A percentile compares a stretch with the other conserved stretches of the same genome.
Conservation (phyloP, 2,888 invertebrate species). For the Dynastes grantii region DNA sequence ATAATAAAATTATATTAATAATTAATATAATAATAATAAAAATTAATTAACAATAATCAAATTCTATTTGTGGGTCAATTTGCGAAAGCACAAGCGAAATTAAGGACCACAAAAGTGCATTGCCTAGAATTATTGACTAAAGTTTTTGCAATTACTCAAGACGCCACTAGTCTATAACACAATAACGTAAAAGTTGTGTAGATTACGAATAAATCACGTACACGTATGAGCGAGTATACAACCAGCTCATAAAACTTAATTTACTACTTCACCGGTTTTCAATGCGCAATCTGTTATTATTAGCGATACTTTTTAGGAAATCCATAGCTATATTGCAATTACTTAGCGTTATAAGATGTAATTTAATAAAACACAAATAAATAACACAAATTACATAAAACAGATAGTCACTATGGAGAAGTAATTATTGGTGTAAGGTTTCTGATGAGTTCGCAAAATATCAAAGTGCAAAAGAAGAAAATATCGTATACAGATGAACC, state of each 20-base stretch:
- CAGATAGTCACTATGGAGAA: background rate
- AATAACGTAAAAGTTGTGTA: slow-evolving; percentile 5
- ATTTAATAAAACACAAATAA: slow-evolving; percentile 5
- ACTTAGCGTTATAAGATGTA: background rate
- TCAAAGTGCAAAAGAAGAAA: slow-evolving; percentile 8
- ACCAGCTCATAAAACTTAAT: no score
- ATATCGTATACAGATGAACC: background rate
- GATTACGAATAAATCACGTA: background rate
- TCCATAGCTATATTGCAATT: background rate
- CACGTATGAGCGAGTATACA: background rate
- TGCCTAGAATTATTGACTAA: no score
- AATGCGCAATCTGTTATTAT: background rate
- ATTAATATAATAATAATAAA: no score
- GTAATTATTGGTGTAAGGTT: slow-evolving; percentile 2
- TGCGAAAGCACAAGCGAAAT: no score
- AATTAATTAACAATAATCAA: no score
- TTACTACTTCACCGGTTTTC: background rate
- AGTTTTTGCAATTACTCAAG: no score
- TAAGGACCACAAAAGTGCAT: no score
- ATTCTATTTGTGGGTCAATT: no score
- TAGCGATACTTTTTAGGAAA: background rate
- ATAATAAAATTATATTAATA: no score
- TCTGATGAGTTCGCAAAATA: slow-evolving; percentile 2
- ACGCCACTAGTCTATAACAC: background rate
- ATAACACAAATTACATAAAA: slow-evolving; percentile 7